phyloP scores from a whole-genome alignment of 2,113 vertebrate species.

The Phodopus roborovskii region DNA sequence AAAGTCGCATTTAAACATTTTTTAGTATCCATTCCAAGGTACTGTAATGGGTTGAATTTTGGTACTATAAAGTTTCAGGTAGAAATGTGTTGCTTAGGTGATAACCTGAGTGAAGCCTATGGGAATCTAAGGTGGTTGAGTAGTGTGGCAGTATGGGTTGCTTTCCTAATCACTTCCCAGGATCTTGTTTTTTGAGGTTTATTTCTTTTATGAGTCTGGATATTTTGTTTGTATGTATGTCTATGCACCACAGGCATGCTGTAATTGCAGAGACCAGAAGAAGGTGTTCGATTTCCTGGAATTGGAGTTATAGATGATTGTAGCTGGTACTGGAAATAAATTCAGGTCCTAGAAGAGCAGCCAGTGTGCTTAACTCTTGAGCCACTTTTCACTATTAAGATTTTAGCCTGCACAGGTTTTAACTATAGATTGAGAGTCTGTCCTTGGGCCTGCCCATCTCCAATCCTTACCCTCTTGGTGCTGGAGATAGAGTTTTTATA shows the following conservation, averaged over 20 bases:
- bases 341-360: neutral
- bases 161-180: neutral
- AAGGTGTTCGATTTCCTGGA: neutral
- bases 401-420: neutral
- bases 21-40: conserved; percentile 18
- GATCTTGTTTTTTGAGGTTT: neutral
- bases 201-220: neutral
- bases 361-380: neutral
- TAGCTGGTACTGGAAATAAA: neutral
- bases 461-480: too few species aligned
- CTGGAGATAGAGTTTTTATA: neutral
- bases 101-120: neutral
- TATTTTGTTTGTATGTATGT: neutral
- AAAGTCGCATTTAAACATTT: conserved; percentile 24
- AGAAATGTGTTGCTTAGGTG: conserved; percentile 25
- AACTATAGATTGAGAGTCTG: too few species aligned
- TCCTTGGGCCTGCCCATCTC: neutral
- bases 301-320: neutral
- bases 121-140: neutral
- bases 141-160: neutral
- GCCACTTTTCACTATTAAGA: neutral
- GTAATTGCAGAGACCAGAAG: neutral
- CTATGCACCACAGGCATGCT: neutral
- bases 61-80: neutral
- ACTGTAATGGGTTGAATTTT: conserved; percentile 17